Evolutionary conservation across 1,140 invertebrate species (phyloP).

Genomic region (Drosophila sp.): DNA sequence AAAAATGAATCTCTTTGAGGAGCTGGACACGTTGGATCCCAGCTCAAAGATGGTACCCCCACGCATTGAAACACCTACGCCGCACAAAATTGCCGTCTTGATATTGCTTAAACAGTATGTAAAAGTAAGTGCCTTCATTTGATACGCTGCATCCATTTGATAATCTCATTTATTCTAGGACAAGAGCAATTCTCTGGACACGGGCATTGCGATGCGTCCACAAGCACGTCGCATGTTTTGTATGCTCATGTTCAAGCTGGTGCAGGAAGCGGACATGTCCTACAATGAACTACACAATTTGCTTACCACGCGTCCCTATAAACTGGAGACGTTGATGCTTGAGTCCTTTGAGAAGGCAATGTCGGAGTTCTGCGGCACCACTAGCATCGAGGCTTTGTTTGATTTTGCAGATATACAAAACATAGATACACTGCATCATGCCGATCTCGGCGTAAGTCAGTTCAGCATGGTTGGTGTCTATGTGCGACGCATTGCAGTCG

Average conservation of each 20-base stretch:
- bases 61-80: conserved; percentile 75
- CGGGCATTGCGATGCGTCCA: conserved; percentile 63
- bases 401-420: conserved; percentile 88
- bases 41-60: conserved; percentile 55
- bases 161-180: conserved; percentile 42
- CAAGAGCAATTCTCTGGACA: conserved; percentile 65
- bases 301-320: conserved; percentile 86
- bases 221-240: conserved; percentile 86
- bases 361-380: conserved; percentile 84
- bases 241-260: conserved; percentile 87
- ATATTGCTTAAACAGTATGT: conserved; percentile 82
- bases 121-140: conserved; percentile 47
- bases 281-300: conserved; percentile 86
- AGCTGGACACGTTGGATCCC: conserved; percentile 77
- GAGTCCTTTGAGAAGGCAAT: conserved; percentile 86
- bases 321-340: conserved; percentile 85
- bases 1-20: conserved; percentile 74
- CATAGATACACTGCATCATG: conserved; percentile 72
- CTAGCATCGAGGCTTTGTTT: conserved; percentile 87
- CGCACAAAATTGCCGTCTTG: conserved; percentile 77
- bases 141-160: neutral
- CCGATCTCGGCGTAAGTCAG: conserved; percentile 84
- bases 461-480: conserved; percentile 89
- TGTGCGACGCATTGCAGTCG: conserved; percentile 91
- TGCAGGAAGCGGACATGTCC: conserved; percentile 89